Conservation (phyloP, 2,113 vertebrate species). For the Heliornis fulica region DNA sequence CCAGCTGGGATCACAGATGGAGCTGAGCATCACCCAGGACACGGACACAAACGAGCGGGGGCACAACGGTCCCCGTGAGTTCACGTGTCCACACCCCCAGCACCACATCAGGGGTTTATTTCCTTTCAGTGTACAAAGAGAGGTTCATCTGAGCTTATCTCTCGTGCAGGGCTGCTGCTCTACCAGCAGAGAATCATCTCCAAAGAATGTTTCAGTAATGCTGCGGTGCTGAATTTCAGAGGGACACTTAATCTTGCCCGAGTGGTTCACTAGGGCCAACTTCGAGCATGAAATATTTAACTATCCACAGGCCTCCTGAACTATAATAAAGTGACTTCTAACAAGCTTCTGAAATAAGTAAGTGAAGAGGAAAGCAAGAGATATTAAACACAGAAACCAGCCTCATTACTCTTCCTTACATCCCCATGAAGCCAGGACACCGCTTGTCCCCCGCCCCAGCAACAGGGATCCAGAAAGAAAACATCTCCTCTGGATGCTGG, state of each 20-base stretch:
- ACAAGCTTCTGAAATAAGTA: not conserved
- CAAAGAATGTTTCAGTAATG: slow-evolving; percentile 61
- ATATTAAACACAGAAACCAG: not conserved
- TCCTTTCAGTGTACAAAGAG: slow-evolving; percentile 12
- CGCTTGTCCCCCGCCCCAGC: not conserved
- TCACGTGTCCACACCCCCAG: not conserved
- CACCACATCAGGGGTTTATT: not conserved
- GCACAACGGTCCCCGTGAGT: not conserved
- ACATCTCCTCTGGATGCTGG: not conserved
- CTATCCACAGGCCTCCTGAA: not conserved
- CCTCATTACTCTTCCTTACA: not conserved
- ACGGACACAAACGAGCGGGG: not conserved
- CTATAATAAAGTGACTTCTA: slow-evolving; percentile 11
- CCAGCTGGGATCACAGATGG: not conserved
- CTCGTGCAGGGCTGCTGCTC: not conserved
- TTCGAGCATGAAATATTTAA: slow-evolving; percentile 66
- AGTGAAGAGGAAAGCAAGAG: not conserved
- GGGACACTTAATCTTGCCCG: slow-evolving; percentile 59
- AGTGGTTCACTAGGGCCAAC: slow-evolving; percentile 62
- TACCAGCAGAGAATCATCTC: slow-evolving; percentile 49
- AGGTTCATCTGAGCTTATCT: slow-evolving; percentile 13
- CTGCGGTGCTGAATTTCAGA: slow-evolving; percentile 47
- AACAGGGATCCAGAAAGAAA: not conserved
- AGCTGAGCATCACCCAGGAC: not conserved
- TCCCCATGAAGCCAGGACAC: not conserved